Percentiles rank a stretch among this genome's conserved stretches.
These are phyloP conservation scores for Hirudinaria manillensis DNA, from an alignment of 2,888 invertebrate genomes.

Conservation along the genomic window DNA sequence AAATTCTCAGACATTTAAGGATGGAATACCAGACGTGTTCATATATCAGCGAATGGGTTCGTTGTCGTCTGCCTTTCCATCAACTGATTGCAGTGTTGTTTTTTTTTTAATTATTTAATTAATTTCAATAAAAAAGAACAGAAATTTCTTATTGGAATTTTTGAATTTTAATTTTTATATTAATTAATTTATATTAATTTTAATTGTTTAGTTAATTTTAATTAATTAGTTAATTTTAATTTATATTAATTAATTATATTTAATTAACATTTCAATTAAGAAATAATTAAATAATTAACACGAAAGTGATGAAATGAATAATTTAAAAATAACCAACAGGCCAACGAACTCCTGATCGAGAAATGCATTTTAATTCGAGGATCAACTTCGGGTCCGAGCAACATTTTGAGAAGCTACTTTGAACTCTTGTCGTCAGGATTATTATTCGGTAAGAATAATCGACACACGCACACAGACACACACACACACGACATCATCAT, in stretches of 20 bases:
- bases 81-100: neutral
- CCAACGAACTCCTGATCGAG: slow-evolving; percentile 87
- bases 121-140: too few species aligned
- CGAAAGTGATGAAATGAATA: too few species aligned
- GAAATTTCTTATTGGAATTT: too few species aligned
- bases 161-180: too few species aligned
- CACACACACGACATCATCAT: too few species aligned
- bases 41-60: slow-evolving; percentile 76
- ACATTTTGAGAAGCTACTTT: slow-evolving; percentile 86
- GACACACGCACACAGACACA: too few species aligned
- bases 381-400: slow-evolving; percentile 74
- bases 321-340: slow-evolving; percentile 62
- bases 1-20: slow-evolving; percentile 6
- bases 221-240: too few species aligned
- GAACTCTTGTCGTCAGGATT: slow-evolving; percentile 81
- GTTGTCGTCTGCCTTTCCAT: slow-evolving; percentile 55
- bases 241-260: too few species aligned
- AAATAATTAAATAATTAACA: too few species aligned
- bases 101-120: neutral
- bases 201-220: too few species aligned
- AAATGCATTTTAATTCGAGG: slow-evolving; percentile 87
- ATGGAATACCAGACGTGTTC: neutral
- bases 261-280: too few species aligned
- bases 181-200: too few species aligned
- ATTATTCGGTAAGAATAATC: slow-evolving; percentile 23